Evolutionary conservation across 2,797 vertebrate genomes (phyloP).

Genomic region (Anabas testudineus): DNA sequence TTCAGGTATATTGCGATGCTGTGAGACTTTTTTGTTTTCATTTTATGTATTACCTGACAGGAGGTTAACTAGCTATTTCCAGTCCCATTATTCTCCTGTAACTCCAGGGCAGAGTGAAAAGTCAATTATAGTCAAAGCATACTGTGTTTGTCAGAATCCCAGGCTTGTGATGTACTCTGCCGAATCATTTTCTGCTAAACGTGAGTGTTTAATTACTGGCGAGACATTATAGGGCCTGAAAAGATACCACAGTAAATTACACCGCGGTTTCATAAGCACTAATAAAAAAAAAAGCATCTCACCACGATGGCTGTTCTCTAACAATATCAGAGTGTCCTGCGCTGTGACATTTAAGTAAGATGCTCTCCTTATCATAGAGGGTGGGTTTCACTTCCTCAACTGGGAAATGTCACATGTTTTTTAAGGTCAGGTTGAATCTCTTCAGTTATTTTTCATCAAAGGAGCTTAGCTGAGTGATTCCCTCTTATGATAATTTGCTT

Average conservation of each 20-base stretch:
- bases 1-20: conserved; percentile 48
- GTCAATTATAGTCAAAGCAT: conserved; percentile 77
- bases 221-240: conserved; percentile 69
- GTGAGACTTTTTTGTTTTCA: conserved; percentile 64
- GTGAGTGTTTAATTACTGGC: conserved; percentile 71
- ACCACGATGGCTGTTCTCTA: conserved; percentile 34
- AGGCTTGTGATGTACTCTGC: conserved; percentile 51
- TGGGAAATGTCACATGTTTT: conserved; percentile 75
- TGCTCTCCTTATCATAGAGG: conserved; percentile 65
- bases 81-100: conserved; percentile 76
- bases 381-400: conserved; percentile 68
- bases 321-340: conserved; percentile 58
- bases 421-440: conserved; percentile 75
- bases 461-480: conserved; percentile 56
- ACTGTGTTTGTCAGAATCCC: conserved; percentile 68
- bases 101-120: conserved; percentile 75
- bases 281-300: conserved; percentile 18
- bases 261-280: conserved; percentile 33
- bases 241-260: conserved; percentile 59
- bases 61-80: conserved; percentile 81
- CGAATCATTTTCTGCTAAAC: conserved; percentile 67
- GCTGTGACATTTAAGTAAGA: conserved; percentile 78
- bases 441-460: conserved; percentile 68
- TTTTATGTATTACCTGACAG: conserved; percentile 77
- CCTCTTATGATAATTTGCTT: conserved; percentile 53